These are phyloP conservation scores for Aethes cnicana DNA, from an alignment of 2,888 invertebrate species.

Conservation along the genomic window DNA sequence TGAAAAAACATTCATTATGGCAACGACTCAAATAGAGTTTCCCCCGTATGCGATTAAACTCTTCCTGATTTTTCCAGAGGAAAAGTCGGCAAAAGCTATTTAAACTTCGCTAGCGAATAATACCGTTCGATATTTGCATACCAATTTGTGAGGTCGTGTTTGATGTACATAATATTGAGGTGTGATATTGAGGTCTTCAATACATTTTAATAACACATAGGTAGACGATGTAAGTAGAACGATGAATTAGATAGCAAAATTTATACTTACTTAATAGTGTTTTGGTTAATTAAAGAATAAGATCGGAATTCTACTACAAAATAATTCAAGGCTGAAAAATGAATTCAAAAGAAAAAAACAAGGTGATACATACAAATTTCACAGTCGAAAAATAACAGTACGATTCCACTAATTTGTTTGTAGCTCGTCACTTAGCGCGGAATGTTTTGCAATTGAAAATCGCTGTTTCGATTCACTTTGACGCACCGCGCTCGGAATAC, in stretches of 20 bases:
- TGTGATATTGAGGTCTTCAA: slow-evolving; percentile 19
- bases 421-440: slow-evolving; percentile 31
- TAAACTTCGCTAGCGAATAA: slow-evolving; percentile 66
- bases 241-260: no score
- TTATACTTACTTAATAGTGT: no score
- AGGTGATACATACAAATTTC: background rate
- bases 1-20: slow-evolving; percentile 35
- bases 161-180: slow-evolving; percentile 38
- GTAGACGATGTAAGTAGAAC: no score
- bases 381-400: slow-evolving; percentile 7
- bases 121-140: slow-evolving; percentile 49
- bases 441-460: slow-evolving; percentile 50
- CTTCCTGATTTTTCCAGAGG: slow-evolving; percentile 53
- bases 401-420: slow-evolving; percentile 22
- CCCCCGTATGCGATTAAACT: slow-evolving; percentile 51
- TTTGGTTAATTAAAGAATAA: no score
- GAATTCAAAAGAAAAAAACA: no score
- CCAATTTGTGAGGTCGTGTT: slow-evolving; percentile 57
- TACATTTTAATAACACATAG: no score
- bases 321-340: no score
- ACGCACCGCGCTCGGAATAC: slow-evolving; percentile 53
- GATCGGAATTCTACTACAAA: no score
- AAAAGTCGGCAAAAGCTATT: slow-evolving; percentile 61
- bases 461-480: slow-evolving; percentile 55
- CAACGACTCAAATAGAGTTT: slow-evolving; percentile 29